Conservation (phyloP, 2,888 invertebrate genomes). For the Terebella lapidaria region DNA sequence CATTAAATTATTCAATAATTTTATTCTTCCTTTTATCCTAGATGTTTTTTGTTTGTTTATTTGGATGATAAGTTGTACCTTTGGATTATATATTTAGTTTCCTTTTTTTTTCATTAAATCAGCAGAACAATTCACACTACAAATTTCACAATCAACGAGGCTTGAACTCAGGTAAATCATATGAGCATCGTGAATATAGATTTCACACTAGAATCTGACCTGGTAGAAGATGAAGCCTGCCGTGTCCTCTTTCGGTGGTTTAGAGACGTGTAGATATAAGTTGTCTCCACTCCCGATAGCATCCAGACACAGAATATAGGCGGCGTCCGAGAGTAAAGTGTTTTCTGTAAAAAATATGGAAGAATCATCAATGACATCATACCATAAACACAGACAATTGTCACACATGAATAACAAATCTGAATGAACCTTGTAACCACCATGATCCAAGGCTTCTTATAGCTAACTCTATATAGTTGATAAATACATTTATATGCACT, state of each 20-base stretch:
- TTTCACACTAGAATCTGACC: neutral
- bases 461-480: too few species aligned
- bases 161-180: too few species aligned
- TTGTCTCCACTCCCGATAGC: slow-evolving; percentile 62
- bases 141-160: too few species aligned
- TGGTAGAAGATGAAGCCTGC: neutral
- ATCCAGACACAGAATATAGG: slow-evolving; percentile 86
- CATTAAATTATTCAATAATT: neutral
- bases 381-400: neutral
- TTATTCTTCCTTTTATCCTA: neutral
- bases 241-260: slow-evolving; percentile 64
- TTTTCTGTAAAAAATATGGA: slow-evolving; percentile 31
- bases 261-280: slow-evolving; percentile 88
- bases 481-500: too few species aligned
- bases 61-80: too few species aligned
- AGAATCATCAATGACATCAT: too few species aligned
- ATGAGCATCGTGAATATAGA: too few species aligned
- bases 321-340: slow-evolving; percentile 68
- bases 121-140: too few species aligned
- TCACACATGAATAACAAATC: neutral
- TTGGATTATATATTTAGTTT: too few species aligned
- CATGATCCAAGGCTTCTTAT: too few species aligned
- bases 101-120: too few species aligned
- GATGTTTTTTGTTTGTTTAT: neutral
- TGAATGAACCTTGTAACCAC: neutral